A percentile compares a stretch with the other conserved stretches of the same genome.
These are phyloP conservation scores for Incurvaria masculella DNA, from an alignment of 2,888 invertebrate species.

Conservation along the genomic window DNA sequence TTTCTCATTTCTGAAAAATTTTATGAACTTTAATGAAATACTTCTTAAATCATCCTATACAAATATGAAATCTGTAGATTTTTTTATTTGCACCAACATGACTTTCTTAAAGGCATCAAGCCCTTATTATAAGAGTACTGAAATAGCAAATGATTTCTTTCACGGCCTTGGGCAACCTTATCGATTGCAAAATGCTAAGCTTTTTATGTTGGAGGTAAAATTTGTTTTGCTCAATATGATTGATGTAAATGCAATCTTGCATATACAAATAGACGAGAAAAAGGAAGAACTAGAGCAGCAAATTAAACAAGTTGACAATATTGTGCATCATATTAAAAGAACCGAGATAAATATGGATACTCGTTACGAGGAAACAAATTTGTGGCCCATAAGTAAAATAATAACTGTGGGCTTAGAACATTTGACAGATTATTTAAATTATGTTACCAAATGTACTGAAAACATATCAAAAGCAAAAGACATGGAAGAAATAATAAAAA, in stretches of 20 bases:
- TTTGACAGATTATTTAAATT: no score
- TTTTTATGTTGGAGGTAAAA: background rate
- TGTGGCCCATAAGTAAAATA: background rate
- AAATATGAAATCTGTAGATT: background rate
- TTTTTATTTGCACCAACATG: background rate
- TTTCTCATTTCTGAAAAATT: background rate
- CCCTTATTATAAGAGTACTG: background rate
- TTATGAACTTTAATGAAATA: background rate
- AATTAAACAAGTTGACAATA: background rate
- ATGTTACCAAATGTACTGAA: no score
- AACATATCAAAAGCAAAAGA: no score
- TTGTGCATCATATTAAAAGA: background rate
- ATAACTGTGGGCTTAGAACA: background rate
- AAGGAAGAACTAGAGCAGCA: background rate
- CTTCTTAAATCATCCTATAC: background rate
- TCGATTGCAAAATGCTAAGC: background rate
- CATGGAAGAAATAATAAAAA: background rate
- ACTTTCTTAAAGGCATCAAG: background rate
- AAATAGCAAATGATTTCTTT: background rate
- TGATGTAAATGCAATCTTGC: background rate
- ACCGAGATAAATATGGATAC: background rate
- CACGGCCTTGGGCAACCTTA: background rate
- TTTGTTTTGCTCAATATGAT: background rate
- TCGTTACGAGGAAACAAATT: background rate
- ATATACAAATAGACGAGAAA: background rate